Base-by-base conservation (phyloP, 2,113 vertebrate genomes). In the Cariama cristata region DNA sequence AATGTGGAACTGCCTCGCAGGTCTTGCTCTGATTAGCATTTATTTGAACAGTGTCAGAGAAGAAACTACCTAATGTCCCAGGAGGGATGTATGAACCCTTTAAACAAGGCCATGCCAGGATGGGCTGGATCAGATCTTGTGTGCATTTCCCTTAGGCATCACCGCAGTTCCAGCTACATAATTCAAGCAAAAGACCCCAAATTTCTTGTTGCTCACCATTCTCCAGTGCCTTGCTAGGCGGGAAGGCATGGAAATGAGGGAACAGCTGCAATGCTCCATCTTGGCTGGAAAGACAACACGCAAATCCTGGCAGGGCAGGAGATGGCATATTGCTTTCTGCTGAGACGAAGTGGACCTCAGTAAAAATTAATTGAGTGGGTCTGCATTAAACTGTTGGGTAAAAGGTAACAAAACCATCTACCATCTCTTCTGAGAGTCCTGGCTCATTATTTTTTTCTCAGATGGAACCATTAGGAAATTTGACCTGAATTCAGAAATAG, bases 401-500 rank as follows among this genome's bases (percentile, higher is more conserved):
- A 96, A 79, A 93, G 52, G 58, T 72, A 90, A 56, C 33, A 93
- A 85, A 94, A 28, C 14, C 24, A 38, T 86, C 69, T 75, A 58
- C 35, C 6, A 20, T 28, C 32, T 73, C 49, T 82, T 90, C 49
- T 60, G 47, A 79, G 86, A 89, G 32, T 68, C 33, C 64, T 68
- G 27, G 18, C 47, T 93, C 27, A 6, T 0, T 50, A 14, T 6
- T 56, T 45, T 49, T 56, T 80, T 52, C 62, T 93, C 14, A 73
- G 40, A 45, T 91, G 35, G 18, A 92, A 72, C 49, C 62, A 76
- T 92, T 71, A 86, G 53, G 53, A 95, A 97, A 94, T 88, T 71
- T 69, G 53, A 96, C 59, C 81, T 92, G 81, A 93, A 94, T 90
- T 93, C 52, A 96, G 81, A 86, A 85, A 68, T 28, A 87, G 23